Percentiles rank a stretch among this genome's conserved stretches.
These are phyloP conservation scores for Pandion haliaetus DNA, from an alignment of 2,113 vertebrate genomes.

Conservation along the genomic window DNA sequence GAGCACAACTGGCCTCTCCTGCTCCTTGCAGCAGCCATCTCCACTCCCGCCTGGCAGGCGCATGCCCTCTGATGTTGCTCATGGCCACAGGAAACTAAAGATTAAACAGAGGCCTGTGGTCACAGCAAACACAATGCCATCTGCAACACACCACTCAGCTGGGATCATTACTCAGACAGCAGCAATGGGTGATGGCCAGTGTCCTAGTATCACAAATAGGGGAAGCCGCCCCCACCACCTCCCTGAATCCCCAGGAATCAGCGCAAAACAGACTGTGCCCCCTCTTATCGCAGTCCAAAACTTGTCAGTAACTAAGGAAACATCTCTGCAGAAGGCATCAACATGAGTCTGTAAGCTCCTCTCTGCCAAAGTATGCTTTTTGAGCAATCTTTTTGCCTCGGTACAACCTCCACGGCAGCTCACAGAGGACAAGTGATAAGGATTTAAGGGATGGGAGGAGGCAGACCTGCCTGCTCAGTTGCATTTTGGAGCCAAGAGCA, in stretches of 20 bases:
- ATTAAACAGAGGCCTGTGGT: not conserved
- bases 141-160: not conserved
- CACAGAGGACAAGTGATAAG: not conserved
- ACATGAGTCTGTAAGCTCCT: not conserved
- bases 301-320: not conserved
- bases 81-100: not conserved
- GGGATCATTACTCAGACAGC: not conserved
- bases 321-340: not conserved
- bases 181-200: not conserved
- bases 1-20: not conserved
- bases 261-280: not conserved
- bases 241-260: not conserved
- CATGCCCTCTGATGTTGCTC: rapidly evolving
- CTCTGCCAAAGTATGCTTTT: not conserved
- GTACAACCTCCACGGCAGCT: not conserved
- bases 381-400: not conserved
- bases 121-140: not conserved
- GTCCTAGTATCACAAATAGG: rapidly evolving
- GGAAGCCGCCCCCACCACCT: not conserved
- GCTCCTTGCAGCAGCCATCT: not conserved
- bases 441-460: not conserved
- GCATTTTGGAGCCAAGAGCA: not conserved
- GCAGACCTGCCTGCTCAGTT: not conserved
- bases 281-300: not conserved
- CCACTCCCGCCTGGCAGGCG: rapidly evolving